phyloP scores from a whole-genome alignment of 2,113 vertebrate species.

The Triplophysa dalaica region DNA sequence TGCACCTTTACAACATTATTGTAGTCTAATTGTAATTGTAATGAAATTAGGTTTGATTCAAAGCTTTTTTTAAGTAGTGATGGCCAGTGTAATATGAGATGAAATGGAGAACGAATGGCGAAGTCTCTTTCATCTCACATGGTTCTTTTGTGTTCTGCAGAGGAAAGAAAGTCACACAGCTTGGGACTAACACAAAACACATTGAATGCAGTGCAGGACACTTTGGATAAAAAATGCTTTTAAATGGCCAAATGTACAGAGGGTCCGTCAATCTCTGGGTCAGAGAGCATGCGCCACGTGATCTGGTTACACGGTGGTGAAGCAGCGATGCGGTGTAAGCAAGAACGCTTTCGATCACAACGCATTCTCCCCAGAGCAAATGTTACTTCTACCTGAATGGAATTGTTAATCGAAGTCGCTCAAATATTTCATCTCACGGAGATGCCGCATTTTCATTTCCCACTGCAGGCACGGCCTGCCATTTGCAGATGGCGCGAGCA shows the following conservation, averaged over 20 bases:
- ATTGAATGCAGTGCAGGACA: no score
- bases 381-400: slow-evolving; percentile 67
- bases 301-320: background rate
- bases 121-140: no score
- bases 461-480: slow-evolving; percentile 72
- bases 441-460: slow-evolving; percentile 63
- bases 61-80: background rate
- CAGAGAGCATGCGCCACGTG: background rate
- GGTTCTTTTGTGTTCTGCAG: no score
- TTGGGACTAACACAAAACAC: no score
- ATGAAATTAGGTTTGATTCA: background rate
- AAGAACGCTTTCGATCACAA: slow-evolving; percentile 28
- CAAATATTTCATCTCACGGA: slow-evolving; percentile 65
- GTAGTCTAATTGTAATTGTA: background rate
- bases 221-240: no score
- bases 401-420: slow-evolving; percentile 67
- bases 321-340: background rate
- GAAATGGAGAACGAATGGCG: no score
- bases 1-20: background rate
- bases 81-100: background rate
- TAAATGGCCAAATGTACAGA: background rate
- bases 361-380: slow-evolving; percentile 65
- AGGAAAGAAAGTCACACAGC: no score
- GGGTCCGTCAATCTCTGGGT: background rate
- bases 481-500: slow-evolving; percentile 75